These are phyloP conservation scores for Lethenteron reissneri DNA, from an alignment of 2,113 vertebrate genomes.

Conservation along the genomic window DNA sequence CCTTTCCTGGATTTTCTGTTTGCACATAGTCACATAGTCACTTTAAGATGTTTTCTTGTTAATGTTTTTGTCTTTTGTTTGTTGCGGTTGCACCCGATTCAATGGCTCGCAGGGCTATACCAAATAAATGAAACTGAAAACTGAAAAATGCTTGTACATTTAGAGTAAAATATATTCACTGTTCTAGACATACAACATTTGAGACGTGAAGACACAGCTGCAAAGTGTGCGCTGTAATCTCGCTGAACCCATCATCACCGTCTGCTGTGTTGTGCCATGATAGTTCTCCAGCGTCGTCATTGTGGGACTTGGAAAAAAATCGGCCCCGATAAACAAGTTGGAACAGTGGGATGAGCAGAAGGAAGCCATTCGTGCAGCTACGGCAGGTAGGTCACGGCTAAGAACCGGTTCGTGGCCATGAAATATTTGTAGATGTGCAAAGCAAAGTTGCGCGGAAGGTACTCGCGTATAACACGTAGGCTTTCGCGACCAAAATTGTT, in stretches of 20 bases:
- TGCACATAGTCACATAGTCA: background rate
- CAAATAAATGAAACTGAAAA: too few relatives aligned
- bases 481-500: background rate
- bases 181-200: background rate
- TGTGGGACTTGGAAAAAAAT: slow-evolving; percentile 52
- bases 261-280: slow-evolving; percentile 19
- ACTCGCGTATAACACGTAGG: background rate
- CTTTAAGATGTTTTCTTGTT: background rate
- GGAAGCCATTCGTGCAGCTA: slow-evolving; percentile 59
- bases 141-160: too few relatives aligned
- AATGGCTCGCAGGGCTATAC: too few relatives aligned
- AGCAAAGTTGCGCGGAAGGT: background rate
- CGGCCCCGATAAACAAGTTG: slow-evolving; percentile 32
- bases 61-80: background rate
- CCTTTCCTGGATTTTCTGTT: background rate
- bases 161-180: background rate
- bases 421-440: background rate
- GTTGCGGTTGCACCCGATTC: background rate
- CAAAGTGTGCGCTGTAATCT: slow-evolving; percentile 7
- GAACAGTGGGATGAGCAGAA: slow-evolving; percentile 69
- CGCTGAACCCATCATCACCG: background rate
- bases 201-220: background rate
- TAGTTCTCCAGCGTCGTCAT: slow-evolving; percentile 59
- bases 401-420: background rate
- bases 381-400: slow-evolving; percentile 34